Evolutionary conservation across 1,140 invertebrate genomes (phyloP), one percentile per base, ranked within the genome.

Genomic region (Globodera ellingtonae): DNA sequence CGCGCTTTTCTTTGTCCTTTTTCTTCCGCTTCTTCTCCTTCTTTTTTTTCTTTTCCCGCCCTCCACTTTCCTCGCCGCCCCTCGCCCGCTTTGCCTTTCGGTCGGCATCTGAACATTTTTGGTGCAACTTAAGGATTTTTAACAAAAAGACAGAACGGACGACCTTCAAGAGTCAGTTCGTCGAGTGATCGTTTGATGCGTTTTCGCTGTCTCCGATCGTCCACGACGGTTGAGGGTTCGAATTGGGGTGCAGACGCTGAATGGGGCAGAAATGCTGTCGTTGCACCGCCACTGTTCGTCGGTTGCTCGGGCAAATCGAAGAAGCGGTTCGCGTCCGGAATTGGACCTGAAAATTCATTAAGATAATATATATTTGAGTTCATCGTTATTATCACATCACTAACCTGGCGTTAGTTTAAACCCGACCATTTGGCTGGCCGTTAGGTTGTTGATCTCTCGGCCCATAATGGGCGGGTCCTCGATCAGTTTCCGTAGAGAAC

Each of bases 401-500:
- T 21, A 69, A 77, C 97, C 97, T 78, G 96, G 95, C 91, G 98
- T 95, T 80, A 99, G 91, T 81, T 96, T 92, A 90, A 99, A 99
- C 48, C 96, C 96, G 85, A 95, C 93, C 79, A 98, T 91, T 89
- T 97, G 94, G 77, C 94, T 93, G 89, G 93, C 94, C 24, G 93
- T 94, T 70, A 98, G 90, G 69, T 94, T 94, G 79, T 94, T 90
- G 78, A 98, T 91, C 90, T 98, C 97, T 90, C 98, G 98, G 3
- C 95, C 95, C 73, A 93, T 94, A 84, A 98, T 97, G 8, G 96
- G 96, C 50, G 96, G 95, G 90, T 98, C 98, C 82, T 98, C 97
- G 89, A 98, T 97, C 3, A 99, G 93, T 79, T 94, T 95, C 76
- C 95, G 92, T 79, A 98, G 90, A 35, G 85, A 88, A 73, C 85